Evolutionary conservation across 2,797 vertebrate genomes (phyloP), one percentile per base, ranked within the genome.

Genomic region (Anabas testudineus): DNA sequence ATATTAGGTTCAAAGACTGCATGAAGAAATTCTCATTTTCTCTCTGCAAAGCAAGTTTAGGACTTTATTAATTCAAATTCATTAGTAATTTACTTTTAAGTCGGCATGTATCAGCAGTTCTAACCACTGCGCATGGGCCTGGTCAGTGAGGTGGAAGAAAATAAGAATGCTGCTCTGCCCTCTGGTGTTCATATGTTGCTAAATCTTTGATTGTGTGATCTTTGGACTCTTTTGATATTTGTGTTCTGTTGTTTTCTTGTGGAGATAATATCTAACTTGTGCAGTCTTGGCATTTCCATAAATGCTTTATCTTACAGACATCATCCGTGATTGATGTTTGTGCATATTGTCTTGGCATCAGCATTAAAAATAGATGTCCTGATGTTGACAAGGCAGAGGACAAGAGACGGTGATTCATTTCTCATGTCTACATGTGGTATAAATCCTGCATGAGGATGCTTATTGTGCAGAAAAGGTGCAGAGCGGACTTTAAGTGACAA

Each of bases 331-430:
- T 53, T 58, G 86, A 81, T 64, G 74, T 30, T 22, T 67, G 58
- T 67, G 65, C 73, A 37, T 53, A 64, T 57, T 58, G 74, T 76
- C 71, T 28, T 5, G 7, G 54, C 64, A 18, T 79, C 55, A 21
- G 1, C 70, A 56, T 87, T 48, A 86, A 90, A 83, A 81, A 87
- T 88, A 21, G 10, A 88, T 74, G 56, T 7, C 2, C 10, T 9
- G 26, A 5, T 75, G 80, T 59, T 51, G 61, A 82, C 77, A 49
- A 72, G 74, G 37, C 34, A 4, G 48, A 21, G 1, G 52, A 78
- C 72, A 74, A 42, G 76, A 62, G 36, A 65, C 61, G 37, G 58
- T 34, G 59, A 86, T 81, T 78, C 28, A 61, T 68, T 66, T 62
- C 14, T 19, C 68, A 2, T 79, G 82, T 81, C 61, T 42, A 43